These are phyloP conservation scores for Serrognathus titanus DNA, from an alignment of 2,888 invertebrate genomes.

Conservation along the genomic window DNA sequence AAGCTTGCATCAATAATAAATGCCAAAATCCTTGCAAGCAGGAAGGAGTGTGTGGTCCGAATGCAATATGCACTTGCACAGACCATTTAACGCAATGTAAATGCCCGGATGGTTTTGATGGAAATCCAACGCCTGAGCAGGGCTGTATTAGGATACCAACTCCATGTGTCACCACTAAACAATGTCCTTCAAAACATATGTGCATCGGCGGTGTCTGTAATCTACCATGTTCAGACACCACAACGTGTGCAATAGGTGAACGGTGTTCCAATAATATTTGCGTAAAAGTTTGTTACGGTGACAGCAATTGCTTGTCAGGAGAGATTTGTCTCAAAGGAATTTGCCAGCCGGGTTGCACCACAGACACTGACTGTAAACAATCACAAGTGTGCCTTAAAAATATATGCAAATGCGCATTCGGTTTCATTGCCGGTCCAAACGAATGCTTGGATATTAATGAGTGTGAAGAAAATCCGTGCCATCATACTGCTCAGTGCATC, in stretches of 20 bases:
- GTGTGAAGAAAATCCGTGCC: constrained; percentile 75
- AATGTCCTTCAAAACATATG: constrained; percentile 74
- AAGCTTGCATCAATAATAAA: constrained; percentile 81
- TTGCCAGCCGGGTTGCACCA: constrained; percentile 79
- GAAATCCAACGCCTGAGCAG: constrained; percentile 82
- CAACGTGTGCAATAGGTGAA: constrained; percentile 79
- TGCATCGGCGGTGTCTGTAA: constrained; percentile 78
- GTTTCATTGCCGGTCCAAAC: constrained; percentile 69
- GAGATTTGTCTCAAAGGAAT: constrained; percentile 80
- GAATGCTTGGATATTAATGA: constrained; percentile 83
- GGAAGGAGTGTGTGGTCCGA: constrained; percentile 77
- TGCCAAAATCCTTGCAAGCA: constrained; percentile 80
- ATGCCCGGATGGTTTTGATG: constrained; percentile 82
- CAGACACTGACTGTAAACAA: constrained; percentile 73
- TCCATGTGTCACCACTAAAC: constrained; percentile 62
- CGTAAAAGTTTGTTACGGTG: constrained; percentile 82
- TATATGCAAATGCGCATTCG: constrained; percentile 73
- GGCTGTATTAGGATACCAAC: constrained; percentile 83
- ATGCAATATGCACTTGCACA: constrained; percentile 73
- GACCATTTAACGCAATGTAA: constrained; percentile 74
- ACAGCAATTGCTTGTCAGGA: constrained; percentile 85
- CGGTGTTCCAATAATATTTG: constrained; percentile 76
- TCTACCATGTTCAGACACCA: constrained; percentile 70
- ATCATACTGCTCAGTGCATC: constrained; percentile 72
- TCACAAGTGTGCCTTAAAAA: constrained; percentile 74